These are phyloP conservation scores for Trichopoda pennipes DNA, from an alignment of 2,888 invertebrate species.

Conservation along the genomic window DNA sequence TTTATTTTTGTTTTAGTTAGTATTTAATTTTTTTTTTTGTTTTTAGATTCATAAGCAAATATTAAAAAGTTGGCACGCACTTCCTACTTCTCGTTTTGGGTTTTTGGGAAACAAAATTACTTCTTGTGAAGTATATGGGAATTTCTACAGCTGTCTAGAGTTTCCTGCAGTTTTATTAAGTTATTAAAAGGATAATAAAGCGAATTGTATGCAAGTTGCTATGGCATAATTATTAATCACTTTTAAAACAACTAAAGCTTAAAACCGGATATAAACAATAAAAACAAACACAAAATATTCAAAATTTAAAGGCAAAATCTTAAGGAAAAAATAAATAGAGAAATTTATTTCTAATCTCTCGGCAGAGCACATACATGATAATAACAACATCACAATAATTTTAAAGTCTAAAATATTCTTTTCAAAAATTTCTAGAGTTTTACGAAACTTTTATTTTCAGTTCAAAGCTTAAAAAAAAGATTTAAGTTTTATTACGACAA, in stretches of 20 bases:
- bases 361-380: too few relatives aligned
- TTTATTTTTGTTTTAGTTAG: conserved; percentile 11
- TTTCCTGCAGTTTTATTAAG: conserved; percentile 60
- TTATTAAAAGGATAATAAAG: conserved; percentile 63
- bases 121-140: conserved; percentile 65
- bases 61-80: conserved; percentile 75
- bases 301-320: too few relatives aligned
- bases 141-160: conserved; percentile 68
- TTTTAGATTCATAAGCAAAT: conserved; percentile 37
- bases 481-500: too few relatives aligned
- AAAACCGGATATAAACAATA: background rate
- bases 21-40: conserved; percentile 46
- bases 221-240: conserved; percentile 65
- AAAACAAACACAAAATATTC: too few relatives aligned
- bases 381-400: too few relatives aligned
- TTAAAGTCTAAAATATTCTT: too few relatives aligned
- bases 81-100: conserved; percentile 71
- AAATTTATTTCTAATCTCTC: too few relatives aligned
- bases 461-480: too few relatives aligned
- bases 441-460: too few relatives aligned
- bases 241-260: conserved; percentile 34
- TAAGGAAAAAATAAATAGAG: too few relatives aligned
- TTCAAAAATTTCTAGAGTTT: too few relatives aligned
- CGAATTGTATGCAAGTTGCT: conserved; percentile 55
- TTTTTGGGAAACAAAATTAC: conserved; percentile 51